These are phyloP conservation scores for Marmota flaviventris DNA, from an alignment of 2,113 vertebrate genomes.

Conservation along the genomic window DNA sequence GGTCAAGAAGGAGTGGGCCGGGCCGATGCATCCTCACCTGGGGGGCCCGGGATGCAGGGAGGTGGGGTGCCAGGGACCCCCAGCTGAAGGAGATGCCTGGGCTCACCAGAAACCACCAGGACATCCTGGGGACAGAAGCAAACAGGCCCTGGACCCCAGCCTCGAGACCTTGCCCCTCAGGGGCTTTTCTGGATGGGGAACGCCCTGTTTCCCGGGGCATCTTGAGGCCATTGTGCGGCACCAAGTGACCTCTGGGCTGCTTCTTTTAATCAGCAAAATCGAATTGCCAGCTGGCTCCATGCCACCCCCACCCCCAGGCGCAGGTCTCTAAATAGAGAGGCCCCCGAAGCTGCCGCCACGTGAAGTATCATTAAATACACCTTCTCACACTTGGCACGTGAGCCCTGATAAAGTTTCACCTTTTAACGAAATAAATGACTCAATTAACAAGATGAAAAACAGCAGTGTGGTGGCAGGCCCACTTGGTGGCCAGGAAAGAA, in stretches of 20 bases:
- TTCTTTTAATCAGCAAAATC: constrained; percentile 75
- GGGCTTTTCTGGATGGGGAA: neutral
- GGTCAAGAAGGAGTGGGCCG: accelerated
- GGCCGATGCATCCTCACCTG: accelerated
- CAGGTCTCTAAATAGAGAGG: constrained; percentile 47
- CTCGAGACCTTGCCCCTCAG: accelerated
- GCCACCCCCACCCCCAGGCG: neutral
- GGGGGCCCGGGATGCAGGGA: neutral
- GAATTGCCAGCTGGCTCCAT: constrained; percentile 42
- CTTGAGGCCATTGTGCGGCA: neutral
- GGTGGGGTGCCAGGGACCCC: neutral
- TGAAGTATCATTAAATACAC: constrained; percentile 90
- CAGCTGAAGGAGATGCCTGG: neutral
- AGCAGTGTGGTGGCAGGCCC: constrained; percentile 90
- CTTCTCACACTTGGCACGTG: constrained; percentile 88
- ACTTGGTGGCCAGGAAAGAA: constrained; percentile 88
- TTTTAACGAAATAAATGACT: constrained; percentile 95
- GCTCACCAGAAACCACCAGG: neutral
- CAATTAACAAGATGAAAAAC: constrained; percentile 94
- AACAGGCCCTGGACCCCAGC: accelerated
- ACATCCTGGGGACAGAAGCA: neutral
- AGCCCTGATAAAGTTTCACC: constrained; percentile 91
- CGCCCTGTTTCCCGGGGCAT: accelerated
- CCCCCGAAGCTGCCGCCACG: constrained; percentile 82
- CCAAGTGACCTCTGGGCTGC: constrained; percentile 64